Conservation (phyloP, 1,140 invertebrate genomes). For the Bacillus rossius region DNA sequence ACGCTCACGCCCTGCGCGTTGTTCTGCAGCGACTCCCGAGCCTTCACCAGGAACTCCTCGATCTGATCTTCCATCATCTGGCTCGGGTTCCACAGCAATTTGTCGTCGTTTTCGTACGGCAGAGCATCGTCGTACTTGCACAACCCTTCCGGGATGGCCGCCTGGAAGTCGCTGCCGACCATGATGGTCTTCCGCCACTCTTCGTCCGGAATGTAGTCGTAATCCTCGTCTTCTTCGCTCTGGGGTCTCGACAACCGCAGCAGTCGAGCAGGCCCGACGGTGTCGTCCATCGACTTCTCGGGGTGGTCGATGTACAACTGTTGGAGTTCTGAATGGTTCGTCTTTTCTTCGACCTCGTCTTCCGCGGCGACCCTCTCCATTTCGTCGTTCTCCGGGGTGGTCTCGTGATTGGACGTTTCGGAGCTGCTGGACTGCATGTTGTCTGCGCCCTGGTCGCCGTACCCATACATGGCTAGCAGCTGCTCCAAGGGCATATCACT, state of each 20-base stretch:
- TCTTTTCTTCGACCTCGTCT: conserved; percentile 31
- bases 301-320: conserved; percentile 17
- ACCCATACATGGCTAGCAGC: conserved; percentile 82
- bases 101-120: conserved; percentile 95
- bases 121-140: conserved; percentile 87
- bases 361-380: conserved; percentile 38
- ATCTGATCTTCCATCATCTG: conserved; percentile 65
- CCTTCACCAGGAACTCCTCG: conserved; percentile 75
- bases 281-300: conserved; percentile 27
- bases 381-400: conserved; percentile 46
- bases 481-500: conserved; percentile 93
- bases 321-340: conserved; percentile 11
- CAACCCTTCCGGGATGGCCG: conserved; percentile 85
- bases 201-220: conserved; percentile 33
- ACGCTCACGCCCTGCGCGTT: conserved; percentile 49
- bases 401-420: conserved; percentile 48
- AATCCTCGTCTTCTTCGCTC: conserved; percentile 52
- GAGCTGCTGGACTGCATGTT: conserved; percentile 43
- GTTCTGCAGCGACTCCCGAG: conserved; percentile 47
- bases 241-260: conserved; percentile 55
- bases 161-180: conserved; percentile 93
- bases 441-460: conserved; percentile 39
- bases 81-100: conserved; percentile 87
- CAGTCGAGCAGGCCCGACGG: conserved; percentile 40
- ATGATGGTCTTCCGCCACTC: conserved; percentile 72